Base-by-base conservation (phyloP, 2,888 invertebrate genomes). In the Chloroclysta siterata region DNA sequence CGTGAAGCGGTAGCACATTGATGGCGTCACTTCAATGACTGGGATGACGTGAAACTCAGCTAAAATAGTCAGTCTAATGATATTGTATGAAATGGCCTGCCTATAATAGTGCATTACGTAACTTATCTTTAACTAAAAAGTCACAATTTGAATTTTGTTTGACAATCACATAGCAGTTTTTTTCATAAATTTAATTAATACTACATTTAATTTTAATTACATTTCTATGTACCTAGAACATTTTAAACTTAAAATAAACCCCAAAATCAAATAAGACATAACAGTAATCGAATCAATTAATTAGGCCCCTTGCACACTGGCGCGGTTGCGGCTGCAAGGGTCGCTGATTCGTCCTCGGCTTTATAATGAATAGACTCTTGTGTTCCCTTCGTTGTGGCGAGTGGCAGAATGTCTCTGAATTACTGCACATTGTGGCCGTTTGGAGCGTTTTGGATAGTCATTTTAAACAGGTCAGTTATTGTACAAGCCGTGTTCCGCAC, bases 211-310 rank as follows among this genome's bases (percentile, higher is more conserved):
- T 11, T 15, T 2, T 6, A 15, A 17, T 22, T 22, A 22, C 22
- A 22, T 22, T 22, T 22, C 22, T 22, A 1, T 22, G 22, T 22
- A 22, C 22, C 1, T 22, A 22, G 7, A 15, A 17, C 10, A 11
- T 8, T 11, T 17, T 46, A 17, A 17, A 17, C 46, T 46, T 44
- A 10, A 17, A 59, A 59, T 36, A 53, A 58, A 28, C 11, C 33
- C 39, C n/a, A 17, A 29, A 52, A 50, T 50, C 44, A 28, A 60
- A 57, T 57, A 42, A 47, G 44, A 48, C 69, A 70, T 68, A 70
- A 56, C 71, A 56, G 69, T 77, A 76, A 79, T 78, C 70, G 57
- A 77, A 78, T 79, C 74, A 78, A 76, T 76, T 71, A 73, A 75
- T 77, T 72, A 77, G 62, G 60, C 51, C 60, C 74, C 74, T 61